Percentiles rank a stretch among this genome's conserved stretches.
These are phyloP conservation scores for Eudemis profundana DNA, from an alignment of 2,888 invertebrate species.

Conservation along the genomic window DNA sequence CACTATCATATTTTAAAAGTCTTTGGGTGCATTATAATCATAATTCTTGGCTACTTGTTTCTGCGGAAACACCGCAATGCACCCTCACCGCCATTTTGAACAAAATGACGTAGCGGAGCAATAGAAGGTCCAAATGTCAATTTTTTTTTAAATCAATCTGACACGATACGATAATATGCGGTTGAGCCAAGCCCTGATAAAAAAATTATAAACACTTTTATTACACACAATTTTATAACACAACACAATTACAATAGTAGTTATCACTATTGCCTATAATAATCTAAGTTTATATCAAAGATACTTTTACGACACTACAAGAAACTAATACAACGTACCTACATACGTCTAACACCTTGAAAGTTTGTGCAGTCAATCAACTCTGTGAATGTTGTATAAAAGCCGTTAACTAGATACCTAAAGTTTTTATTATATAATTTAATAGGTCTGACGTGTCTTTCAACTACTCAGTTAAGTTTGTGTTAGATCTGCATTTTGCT, in stretches of 20 bases:
- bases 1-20: slow-evolving; percentile 71
- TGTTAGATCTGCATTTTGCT: not conserved
- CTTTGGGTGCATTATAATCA: slow-evolving; percentile 71
- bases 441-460: not conserved
- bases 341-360: slow-evolving; percentile 9
- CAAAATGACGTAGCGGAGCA: slow-evolving; percentile 50
- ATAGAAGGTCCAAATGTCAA: slow-evolving; percentile 31
- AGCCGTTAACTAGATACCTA: not conserved
- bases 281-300: no score
- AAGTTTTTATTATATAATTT: not conserved
- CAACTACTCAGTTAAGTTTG: not conserved
- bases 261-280: not conserved
- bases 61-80: slow-evolving; percentile 84
- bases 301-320: no score
- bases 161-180: no score
- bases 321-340: not conserved
- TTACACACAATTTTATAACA: not conserved
- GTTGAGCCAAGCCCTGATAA: not conserved
- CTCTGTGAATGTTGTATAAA: not conserved
- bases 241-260: not conserved
- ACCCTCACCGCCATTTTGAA: slow-evolving; percentile 77
- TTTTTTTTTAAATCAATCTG: slow-evolving; percentile 24
- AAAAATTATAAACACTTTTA: not conserved
- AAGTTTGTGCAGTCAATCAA: not conserved
- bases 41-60: slow-evolving; percentile 75